Percentiles rank a stretch among this genome's conserved stretches.
Evolutionary conservation across 2,888 invertebrate species (phyloP).

Genomic region (Conops quadrifasciatus): DNA sequence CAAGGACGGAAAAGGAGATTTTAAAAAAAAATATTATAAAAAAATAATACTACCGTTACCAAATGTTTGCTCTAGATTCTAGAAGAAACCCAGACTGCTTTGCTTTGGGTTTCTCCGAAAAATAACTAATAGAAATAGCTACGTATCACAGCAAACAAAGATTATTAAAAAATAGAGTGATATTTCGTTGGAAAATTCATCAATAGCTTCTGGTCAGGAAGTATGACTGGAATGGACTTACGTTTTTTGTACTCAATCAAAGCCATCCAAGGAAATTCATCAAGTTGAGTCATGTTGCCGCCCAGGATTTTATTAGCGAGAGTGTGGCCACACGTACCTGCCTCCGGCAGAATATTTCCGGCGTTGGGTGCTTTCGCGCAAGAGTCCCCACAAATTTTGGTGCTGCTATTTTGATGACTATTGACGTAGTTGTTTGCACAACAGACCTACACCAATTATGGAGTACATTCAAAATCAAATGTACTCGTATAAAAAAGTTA

Average conservation of each 20-base stretch:
- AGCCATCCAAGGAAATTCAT: conserved; percentile 71
- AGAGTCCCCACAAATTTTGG: neutral
- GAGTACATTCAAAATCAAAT: neutral
- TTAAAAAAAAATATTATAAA: too few species aligned
- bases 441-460: conserved; percentile 18
- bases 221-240: conserved; percentile 42
- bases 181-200: too few species aligned
- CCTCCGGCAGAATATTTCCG: conserved; percentile 63
- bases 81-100: too few species aligned
- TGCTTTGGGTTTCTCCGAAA: too few species aligned
- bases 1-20: too few species aligned
- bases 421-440: conserved; percentile 2
- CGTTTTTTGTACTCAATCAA: conserved; percentile 66
- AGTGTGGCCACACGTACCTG: conserved; percentile 68
- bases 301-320: conserved; percentile 71
- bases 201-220: too few species aligned
- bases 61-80: too few species aligned
- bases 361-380: conserved; percentile 13
- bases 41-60: too few species aligned
- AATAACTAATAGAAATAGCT: too few species aligned
- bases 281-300: conserved; percentile 69
- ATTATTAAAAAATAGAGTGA: too few species aligned
- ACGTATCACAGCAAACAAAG: too few species aligned
- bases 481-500: neutral
- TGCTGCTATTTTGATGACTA: neutral